These are phyloP conservation scores for Strigops habroptila DNA, from an alignment of 2,113 vertebrate genomes.

Conservation along the genomic window DNA sequence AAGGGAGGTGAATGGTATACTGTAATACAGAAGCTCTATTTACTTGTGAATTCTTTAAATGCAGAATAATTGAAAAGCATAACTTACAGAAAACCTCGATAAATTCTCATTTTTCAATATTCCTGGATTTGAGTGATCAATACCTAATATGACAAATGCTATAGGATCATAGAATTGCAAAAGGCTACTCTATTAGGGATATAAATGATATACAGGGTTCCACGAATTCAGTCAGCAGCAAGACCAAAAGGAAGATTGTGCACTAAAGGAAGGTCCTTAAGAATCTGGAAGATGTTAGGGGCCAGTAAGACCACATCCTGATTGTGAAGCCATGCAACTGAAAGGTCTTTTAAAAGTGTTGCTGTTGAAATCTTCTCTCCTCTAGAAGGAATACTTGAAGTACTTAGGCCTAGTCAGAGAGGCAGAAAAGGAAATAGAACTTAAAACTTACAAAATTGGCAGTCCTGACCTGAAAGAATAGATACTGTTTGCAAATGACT, in stretches of 20 bases:
- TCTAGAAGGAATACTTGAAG: neutral
- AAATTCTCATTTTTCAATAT: neutral
- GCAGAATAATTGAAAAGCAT: neutral
- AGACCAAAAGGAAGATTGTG: fast-evolving
- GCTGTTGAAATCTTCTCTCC: neutral
- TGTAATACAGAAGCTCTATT: neutral
- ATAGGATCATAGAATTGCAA: neutral
- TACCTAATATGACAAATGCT: neutral
- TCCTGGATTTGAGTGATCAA: neutral
- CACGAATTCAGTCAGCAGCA: neutral
- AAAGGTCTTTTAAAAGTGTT: neutral
- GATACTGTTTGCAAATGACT: neutral
- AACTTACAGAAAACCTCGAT: neutral
- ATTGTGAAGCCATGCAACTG: neutral
- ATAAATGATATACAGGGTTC: neutral
- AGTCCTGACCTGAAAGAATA: neutral
- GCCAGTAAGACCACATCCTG: neutral
- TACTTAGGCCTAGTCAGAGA: neutral
- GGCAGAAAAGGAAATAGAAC: neutral
- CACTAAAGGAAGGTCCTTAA: neutral
- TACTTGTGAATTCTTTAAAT: conserved; percentile 5
- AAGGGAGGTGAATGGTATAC: neutral
- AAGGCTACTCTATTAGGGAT: neutral
- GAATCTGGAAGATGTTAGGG: neutral
- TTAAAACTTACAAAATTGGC: neutral